Conservation (phyloP, 2,113 vertebrate species). For the human (Homo sapiens) region DNA sequence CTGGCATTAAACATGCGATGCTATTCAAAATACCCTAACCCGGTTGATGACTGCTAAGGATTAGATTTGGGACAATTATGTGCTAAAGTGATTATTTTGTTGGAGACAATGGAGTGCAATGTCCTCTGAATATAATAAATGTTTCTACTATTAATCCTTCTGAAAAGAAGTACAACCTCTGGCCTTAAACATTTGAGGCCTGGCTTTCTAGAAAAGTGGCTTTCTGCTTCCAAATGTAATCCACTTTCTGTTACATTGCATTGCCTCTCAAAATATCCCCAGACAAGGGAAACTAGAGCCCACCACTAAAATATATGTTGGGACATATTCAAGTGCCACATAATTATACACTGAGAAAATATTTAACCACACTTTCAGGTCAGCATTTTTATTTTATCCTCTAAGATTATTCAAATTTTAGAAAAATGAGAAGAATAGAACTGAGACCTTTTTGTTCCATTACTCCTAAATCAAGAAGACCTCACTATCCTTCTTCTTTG, state of each 20-base stretch:
- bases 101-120: not conserved
- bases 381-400: constrained; percentile 52
- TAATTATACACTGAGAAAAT: constrained; percentile 33
- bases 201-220: not conserved
- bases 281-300: not conserved
- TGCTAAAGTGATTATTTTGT: not conserved
- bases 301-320: not conserved
- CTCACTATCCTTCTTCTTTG: constrained; percentile 33
- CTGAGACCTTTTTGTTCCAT: constrained; percentile 48
- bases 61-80: not conserved
- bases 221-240: constrained; percentile 29
- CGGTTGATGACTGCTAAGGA: not conserved
- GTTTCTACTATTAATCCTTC: not conserved
- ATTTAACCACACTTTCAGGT: constrained; percentile 22
- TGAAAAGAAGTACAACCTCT: not conserved
- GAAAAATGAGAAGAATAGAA: constrained; percentile 44
- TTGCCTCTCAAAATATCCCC: constrained; percentile 3
- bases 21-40: not conserved
- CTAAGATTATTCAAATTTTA: constrained; percentile 52
- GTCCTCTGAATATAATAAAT: constrained; percentile 5
- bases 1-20: not conserved
- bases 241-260: not conserved
- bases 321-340: not conserved
- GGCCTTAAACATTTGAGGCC: not conserved
- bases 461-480: constrained; percentile 15